Percentiles rank a stretch among this genome's conserved stretches.
Evolutionary conservation across 1,140 invertebrate species (phyloP).

Genomic region (Whitmania pigra): DNA sequence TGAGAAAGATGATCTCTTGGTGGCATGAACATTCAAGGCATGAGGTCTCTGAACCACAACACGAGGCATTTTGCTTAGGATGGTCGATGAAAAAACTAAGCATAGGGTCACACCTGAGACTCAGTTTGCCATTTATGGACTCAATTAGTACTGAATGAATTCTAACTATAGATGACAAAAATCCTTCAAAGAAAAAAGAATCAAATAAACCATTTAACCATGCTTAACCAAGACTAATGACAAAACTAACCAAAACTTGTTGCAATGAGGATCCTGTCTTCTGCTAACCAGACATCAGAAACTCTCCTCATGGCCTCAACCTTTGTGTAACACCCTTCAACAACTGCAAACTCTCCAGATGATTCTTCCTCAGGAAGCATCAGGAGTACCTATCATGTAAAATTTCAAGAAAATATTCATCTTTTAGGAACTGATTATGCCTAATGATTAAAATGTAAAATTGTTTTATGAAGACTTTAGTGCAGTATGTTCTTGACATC

Average conservation of each 20-base stretch:
- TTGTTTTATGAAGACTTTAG: too few relatives aligned
- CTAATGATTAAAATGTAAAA: too few relatives aligned
- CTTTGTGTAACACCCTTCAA: background rate
- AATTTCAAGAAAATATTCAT: background rate
- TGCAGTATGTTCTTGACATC: too few relatives aligned
- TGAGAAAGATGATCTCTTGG: conserved; percentile 64
- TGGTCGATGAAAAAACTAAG: conserved; percentile 67
- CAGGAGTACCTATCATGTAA: background rate
- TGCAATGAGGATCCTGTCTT: conserved; percentile 65
- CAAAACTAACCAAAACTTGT: conserved; percentile 54
- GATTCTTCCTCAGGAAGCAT: background rate
- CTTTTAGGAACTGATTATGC: too few relatives aligned
- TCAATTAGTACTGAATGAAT: conserved; percentile 49
- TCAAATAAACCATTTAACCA: too few relatives aligned
- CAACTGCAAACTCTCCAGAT: background rate
- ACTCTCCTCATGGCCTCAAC: background rate
- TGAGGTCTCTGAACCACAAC: conserved; percentile 46
- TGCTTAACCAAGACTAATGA: conserved; percentile 47
- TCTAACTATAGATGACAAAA: conserved; percentile 30
- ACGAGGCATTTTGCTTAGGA: conserved; percentile 27
- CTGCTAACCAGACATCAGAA: conserved; percentile 28
- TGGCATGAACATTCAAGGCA: conserved; percentile 67
- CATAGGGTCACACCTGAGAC: conserved; percentile 57
- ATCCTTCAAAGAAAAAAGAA: too few relatives aligned
- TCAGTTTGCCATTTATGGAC: conserved; percentile 25